These are phyloP conservation scores for Anabas testudineus DNA, from an alignment of 2,797 vertebrate genomes.

Conservation along the genomic window DNA sequence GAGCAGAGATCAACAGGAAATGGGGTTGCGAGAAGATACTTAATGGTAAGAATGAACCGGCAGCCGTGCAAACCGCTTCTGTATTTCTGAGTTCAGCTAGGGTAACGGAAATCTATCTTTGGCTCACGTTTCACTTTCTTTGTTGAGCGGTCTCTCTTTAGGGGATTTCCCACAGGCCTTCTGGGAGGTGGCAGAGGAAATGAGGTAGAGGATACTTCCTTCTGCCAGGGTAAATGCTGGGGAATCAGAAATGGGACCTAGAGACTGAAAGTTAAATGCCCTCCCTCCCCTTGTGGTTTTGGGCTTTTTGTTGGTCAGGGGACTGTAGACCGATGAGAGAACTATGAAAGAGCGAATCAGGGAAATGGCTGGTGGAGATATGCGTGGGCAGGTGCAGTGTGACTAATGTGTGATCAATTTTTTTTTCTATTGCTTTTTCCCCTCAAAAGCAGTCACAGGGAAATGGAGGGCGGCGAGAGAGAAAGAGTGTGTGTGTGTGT, in stretches of 20 bases:
- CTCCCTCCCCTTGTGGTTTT: constrained; percentile 2
- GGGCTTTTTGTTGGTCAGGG: constrained; percentile 36
- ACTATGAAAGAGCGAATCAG: constrained; percentile 44
- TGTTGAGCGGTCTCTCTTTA: constrained; percentile 68
- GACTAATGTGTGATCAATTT: constrained; percentile 77
- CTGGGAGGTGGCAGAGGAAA: constrained; percentile 57
- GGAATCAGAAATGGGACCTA: constrained; percentile 30
- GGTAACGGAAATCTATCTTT: constrained; percentile 80
- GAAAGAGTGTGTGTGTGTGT: neutral
- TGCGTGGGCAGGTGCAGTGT: constrained; percentile 70
- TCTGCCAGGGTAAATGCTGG: constrained; percentile 40
- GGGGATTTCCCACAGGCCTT: constrained; percentile 72
- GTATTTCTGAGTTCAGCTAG: constrained; percentile 61
- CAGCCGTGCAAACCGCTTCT: constrained; percentile 55
- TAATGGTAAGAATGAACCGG: constrained; percentile 78
- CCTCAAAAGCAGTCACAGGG: constrained; percentile 49
- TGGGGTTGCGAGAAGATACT: constrained; percentile 90
- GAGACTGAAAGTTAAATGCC: constrained; percentile 23
- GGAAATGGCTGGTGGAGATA: constrained; percentile 61
- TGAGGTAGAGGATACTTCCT: constrained; percentile 63
- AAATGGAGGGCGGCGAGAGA: constrained; percentile 18
- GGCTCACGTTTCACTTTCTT: constrained; percentile 78
- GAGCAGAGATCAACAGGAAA: constrained; percentile 91
- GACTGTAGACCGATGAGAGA: constrained; percentile 21
- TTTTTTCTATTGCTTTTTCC: constrained; percentile 21